Evolutionary conservation across 2,888 invertebrate genomes (phyloP), one percentile per base, ranked within the genome.

Genomic region (Lochmaea capreae): DNA sequence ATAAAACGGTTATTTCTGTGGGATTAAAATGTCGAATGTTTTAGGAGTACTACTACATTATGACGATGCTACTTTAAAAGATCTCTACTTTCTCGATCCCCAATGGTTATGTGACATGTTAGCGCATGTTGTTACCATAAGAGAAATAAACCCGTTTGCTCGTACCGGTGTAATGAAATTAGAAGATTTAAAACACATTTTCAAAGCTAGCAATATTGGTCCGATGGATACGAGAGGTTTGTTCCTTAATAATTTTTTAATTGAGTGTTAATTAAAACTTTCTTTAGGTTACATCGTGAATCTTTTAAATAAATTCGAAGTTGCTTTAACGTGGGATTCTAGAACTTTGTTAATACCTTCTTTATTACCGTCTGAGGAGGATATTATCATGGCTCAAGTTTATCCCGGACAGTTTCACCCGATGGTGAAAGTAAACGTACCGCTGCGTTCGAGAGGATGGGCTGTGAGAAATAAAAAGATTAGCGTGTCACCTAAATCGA

Each of bases 71-170:
- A 96, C 97, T 0, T 88, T 98, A 2, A 94, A 96, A 84, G 98
- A 99, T 87, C 90, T 98, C 66, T 98, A 98, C 87, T 99, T 99
- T 87, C 88, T 99, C 61, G 96, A 98, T 86, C 98, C 99, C 0
- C 99, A 99, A 86, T 99, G 99, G 99, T 90, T 99, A 58, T 99
- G 98, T 87, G 99, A 99, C 86, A 95, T 98, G 91, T 87, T 99
- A 54, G 98, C 99, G 0, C 97, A 97, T 86, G 97, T 99, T 1
- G 97, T 99, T 49, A 97, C 98, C 0, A 96, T 98, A 22, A 88
- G 97, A n/a, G 98, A 98, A 88, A 96, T 98, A 79, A 98, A 98
- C 89, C 97, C 97, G 0, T 98, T 98, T 86, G 97, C 97, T 0
- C 90, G 93, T 78, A 94, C 94, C 73, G 98, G 95, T 73, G 92